A percentile compares a stretch with the other conserved stretches of the same genome.
These are phyloP conservation scores for Heliothis peltigera DNA, from an alignment of 2,888 invertebrate species.

Conservation along the genomic window DNA sequence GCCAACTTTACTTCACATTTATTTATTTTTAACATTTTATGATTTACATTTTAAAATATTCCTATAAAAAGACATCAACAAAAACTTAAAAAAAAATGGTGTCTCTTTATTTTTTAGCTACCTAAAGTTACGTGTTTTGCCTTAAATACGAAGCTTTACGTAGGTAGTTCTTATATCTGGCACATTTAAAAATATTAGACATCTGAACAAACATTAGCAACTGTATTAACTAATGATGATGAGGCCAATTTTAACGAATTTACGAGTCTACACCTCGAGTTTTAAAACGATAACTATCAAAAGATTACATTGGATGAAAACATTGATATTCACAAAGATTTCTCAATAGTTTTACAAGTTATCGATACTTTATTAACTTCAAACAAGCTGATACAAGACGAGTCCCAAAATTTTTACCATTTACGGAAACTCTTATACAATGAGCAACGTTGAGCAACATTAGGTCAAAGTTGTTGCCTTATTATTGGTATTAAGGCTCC, in stretches of 20 bases:
- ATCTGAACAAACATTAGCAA: constrained; percentile 27
- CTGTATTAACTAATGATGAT: neutral
- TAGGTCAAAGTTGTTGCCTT: constrained; percentile 54
- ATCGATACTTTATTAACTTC: constrained; percentile 20
- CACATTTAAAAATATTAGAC: constrained; percentile 4
- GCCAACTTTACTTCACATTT: too few species aligned
- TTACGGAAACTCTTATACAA: constrained; percentile 45
- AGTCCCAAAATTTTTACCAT: constrained; percentile 54
- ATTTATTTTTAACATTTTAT: too few species aligned
- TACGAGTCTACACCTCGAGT: too few species aligned
- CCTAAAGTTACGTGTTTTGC: neutral
- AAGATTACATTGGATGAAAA: neutral
- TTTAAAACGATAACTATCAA: neutral
- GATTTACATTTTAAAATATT: too few species aligned
- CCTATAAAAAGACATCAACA: too few species aligned
- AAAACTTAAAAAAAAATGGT: too few species aligned
- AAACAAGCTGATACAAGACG: constrained; percentile 30
- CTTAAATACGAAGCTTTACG: neutral
- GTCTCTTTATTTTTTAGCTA: neutral
- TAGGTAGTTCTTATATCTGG: neutral
- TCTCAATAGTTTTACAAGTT: constrained; percentile 22
- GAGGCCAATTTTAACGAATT: neutral
- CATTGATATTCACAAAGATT: constrained; percentile 18
- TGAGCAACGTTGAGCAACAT: constrained; percentile 42
- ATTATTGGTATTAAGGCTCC: constrained; percentile 36